A percentile compares a stretch with the other conserved stretches of the same genome.
Evolutionary conservation across 2,888 invertebrate species (phyloP).

Genomic region (Phoronis australis): DNA sequence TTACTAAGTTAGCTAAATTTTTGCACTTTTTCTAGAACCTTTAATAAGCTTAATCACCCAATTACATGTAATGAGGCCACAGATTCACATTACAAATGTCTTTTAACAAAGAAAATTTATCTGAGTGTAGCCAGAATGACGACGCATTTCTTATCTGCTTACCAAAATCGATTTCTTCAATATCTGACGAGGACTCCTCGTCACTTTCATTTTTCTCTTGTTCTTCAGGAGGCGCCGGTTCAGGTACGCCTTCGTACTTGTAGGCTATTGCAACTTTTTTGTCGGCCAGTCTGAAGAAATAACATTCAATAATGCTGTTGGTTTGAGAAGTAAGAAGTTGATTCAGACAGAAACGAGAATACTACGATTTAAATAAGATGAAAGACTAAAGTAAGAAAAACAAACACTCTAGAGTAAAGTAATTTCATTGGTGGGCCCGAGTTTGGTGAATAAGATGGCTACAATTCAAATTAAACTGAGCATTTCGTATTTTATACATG

Average conservation of each 20-base stretch:
- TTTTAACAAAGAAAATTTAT: conserved; percentile 50
- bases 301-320: neutral
- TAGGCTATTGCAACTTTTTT: conserved; percentile 83
- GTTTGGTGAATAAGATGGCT: too few species aligned
- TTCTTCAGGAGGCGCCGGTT: conserved; percentile 45
- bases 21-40: too few species aligned
- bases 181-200: conserved; percentile 59
- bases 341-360: too few species aligned
- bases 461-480: too few species aligned
- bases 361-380: too few species aligned
- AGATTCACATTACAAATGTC: conserved; percentile 64
- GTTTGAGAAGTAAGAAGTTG: too few species aligned
- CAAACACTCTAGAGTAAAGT: too few species aligned
- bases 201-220: conserved; percentile 54
- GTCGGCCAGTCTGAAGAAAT: conserved; percentile 42
- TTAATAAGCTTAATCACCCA: neutral
- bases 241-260: conserved; percentile 73
- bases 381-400: too few species aligned
- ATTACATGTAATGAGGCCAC: conserved; percentile 30
- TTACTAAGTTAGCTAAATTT: too few species aligned
- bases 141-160: conserved; percentile 1
- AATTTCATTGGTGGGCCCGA: too few species aligned
- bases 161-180: conserved; percentile 44
- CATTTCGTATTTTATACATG: too few species aligned
- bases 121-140: neutral